phyloP scores from a whole-genome alignment of 2,113 vertebrate species.

The Phoenicopterus ruber region DNA sequence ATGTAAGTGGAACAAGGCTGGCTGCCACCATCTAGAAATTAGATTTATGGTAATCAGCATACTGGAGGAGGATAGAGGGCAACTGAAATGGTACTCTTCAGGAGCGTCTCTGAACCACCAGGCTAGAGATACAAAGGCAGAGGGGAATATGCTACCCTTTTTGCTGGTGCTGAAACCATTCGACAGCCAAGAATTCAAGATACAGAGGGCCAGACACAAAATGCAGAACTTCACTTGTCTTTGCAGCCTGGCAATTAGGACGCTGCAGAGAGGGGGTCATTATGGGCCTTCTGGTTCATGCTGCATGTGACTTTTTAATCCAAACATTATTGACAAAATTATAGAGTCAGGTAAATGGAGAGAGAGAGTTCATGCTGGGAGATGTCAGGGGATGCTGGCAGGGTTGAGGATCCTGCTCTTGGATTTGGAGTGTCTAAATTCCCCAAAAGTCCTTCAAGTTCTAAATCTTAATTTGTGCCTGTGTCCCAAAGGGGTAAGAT shows the following conservation, averaged over 20 bases:
- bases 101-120: neutral
- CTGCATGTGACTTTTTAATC: neutral
- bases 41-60: neutral
- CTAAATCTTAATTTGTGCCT: neutral
- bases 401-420: neutral
- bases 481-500: neutral
- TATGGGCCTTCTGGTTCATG: neutral
- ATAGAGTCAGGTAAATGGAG: neutral
- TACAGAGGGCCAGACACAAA: neutral
- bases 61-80: neutral
- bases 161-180: neutral
- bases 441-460: neutral
- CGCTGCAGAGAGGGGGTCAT: neutral
- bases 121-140: neutral
- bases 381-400: neutral
- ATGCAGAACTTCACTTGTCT: neutral
- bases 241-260: neutral
- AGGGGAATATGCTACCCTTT: neutral
- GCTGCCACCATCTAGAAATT: neutral
- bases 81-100: neutral
- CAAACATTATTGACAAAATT: neutral
- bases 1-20: neutral
- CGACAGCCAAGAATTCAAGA: neutral
- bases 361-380: neutral
- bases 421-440: neutral